These are phyloP conservation scores for Falco rusticolus DNA, from an alignment of 2,797 vertebrate species.

Conservation along the genomic window DNA sequence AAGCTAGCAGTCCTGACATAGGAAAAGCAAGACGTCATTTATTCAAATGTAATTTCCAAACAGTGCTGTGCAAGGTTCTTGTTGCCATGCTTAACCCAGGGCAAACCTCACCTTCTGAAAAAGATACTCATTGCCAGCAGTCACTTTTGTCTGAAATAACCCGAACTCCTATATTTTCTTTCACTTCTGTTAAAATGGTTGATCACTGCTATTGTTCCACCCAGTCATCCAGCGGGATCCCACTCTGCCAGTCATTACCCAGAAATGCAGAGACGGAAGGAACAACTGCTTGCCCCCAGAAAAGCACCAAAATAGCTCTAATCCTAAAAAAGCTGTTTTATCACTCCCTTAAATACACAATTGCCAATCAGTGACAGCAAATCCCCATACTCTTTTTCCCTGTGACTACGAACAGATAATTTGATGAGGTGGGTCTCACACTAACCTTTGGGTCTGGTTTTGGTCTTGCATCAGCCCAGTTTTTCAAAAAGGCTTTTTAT, in stretches of 20 bases:
- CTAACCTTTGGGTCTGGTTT: background rate
- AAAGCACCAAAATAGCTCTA: background rate
- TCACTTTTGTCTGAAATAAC: background rate
- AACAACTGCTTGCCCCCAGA: background rate
- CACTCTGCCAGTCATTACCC: rapidly evolving
- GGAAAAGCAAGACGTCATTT: background rate
- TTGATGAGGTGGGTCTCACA: background rate
- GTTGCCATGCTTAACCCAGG: background rate
- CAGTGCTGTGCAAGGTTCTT: background rate
- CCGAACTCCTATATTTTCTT: background rate
- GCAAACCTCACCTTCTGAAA: background rate
- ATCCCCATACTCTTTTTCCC: background rate
- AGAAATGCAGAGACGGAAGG: background rate
- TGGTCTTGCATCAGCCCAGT: background rate
- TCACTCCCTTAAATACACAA: background rate
- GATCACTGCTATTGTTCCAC: rapidly evolving
- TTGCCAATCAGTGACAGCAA: rapidly evolving
- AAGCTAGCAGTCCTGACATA: background rate
- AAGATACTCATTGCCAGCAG: background rate
- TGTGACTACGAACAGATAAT: background rate
- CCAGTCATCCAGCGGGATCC: background rate
- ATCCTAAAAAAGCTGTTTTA: background rate
- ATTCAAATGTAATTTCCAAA: slow-evolving; percentile 18
- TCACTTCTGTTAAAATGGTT: background rate
- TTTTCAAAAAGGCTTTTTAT: background rate